A percentile compares a stretch with the other conserved stretches of the same genome.
phyloP scores from a whole-genome alignment of 1,140 invertebrate genomes.

The Lanistes nyassanus region DNA sequence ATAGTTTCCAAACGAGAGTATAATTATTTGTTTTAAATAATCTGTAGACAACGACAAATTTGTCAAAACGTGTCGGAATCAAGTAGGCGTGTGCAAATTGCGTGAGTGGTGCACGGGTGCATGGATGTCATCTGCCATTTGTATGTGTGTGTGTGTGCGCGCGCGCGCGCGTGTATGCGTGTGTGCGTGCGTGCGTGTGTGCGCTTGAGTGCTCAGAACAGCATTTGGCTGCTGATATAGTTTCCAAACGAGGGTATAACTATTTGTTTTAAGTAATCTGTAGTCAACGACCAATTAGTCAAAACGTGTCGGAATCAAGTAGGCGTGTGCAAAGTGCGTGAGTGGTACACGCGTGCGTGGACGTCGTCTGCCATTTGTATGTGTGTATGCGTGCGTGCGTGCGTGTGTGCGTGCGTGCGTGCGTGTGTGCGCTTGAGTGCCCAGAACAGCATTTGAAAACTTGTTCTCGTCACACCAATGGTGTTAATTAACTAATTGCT shows the following conservation, averaged over 20 bases:
- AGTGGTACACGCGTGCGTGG: not conserved
- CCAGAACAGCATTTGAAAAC: not conserved
- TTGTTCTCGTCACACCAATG: not conserved
- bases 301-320: not conserved
- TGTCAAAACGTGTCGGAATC: not conserved
- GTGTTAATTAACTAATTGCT: not conserved
- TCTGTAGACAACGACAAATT: too few species aligned
- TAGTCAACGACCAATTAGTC: too few species aligned
- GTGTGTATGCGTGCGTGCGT: slow-evolving; percentile 11
- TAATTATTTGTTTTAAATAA: too few species aligned
- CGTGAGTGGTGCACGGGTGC: not conserved
- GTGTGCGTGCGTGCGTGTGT: not conserved
- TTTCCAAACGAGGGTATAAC: too few species aligned
- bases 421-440: not conserved
- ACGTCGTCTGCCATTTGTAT: not conserved
- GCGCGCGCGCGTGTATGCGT: not conserved
- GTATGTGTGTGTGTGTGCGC: slow-evolving; percentile 12
- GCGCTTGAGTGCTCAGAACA: slow-evolving; percentile 12
- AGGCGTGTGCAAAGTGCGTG: not conserved
- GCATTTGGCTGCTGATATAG: too few species aligned
- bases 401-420: slow-evolving; percentile 4
- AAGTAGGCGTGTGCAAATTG: not conserved
- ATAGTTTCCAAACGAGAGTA: too few species aligned
- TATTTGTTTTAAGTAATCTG: too few species aligned
- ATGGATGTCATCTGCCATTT: not conserved